phyloP scores from a whole-genome alignment of 2,113 vertebrate species.

The Halichoerus grypus region DNA sequence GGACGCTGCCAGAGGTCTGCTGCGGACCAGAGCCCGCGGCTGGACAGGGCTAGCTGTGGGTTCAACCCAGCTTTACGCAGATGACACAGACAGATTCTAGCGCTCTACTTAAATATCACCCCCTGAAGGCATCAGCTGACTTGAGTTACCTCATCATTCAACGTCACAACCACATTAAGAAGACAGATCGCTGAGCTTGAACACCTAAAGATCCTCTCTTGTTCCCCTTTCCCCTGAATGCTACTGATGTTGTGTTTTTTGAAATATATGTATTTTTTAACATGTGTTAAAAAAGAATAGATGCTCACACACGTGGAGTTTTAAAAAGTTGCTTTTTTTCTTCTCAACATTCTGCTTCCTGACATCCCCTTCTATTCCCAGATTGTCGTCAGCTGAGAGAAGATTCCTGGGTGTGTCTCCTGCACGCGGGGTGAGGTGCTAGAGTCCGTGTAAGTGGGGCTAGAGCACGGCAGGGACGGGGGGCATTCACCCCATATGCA shows the following conservation, averaged over 20 bases:
- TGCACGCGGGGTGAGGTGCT: not conserved
- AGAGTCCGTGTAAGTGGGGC: accelerated
- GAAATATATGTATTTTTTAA: not conserved
- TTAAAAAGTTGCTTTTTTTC: not conserved
- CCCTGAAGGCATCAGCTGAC: not conserved
- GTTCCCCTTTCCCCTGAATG: not conserved
- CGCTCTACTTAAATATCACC: not conserved
- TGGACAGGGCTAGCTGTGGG: not conserved
- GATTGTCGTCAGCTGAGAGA: not conserved
- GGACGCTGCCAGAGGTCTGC: not conserved
- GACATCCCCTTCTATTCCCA: not conserved
- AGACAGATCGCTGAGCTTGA: not conserved
- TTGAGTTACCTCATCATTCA: not conserved
- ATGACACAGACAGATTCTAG: not conserved
- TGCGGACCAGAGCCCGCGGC: not conserved
- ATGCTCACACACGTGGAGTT: not conserved
- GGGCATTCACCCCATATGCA: not conserved
- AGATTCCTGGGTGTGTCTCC: not conserved
- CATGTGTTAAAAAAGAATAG: not conserved
- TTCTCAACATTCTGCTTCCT: not conserved
- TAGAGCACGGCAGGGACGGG: not conserved
- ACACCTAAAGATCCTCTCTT: not conserved
- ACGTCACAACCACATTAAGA: not conserved
- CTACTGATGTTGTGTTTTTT: not conserved
- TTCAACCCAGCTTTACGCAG: not conserved